A percentile compares a stretch with the other conserved stretches of the same genome.
Evolutionary conservation across 2,797 vertebrate species (phyloP).

Genomic region (Enteromius afrohamiltoni): DNA sequence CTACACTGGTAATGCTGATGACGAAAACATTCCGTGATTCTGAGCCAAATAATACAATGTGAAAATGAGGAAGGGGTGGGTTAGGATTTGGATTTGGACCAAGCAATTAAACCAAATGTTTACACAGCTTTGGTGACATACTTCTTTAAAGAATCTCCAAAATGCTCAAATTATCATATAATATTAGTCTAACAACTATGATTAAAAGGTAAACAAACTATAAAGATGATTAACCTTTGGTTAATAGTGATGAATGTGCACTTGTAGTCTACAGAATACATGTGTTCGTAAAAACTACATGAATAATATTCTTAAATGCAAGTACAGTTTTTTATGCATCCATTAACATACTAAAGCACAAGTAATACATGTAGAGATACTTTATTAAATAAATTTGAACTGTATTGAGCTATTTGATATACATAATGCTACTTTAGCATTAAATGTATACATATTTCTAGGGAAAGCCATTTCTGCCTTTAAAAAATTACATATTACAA

Average conservation of each 20-base stretch:
- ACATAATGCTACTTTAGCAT: no score
- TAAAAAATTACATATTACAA: no score
- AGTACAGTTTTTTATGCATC: no score
- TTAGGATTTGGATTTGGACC: not conserved
- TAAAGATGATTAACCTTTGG: not conserved
- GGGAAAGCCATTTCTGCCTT: no score
- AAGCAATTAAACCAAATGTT: constrained; percentile 17
- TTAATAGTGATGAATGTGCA: not conserved
- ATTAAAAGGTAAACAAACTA: constrained; percentile 7
- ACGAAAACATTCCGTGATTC: not conserved
- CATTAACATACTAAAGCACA: no score
- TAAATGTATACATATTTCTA: no score
- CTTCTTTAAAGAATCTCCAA: constrained; percentile 5
- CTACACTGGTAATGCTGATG: no score
- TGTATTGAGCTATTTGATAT: no score
- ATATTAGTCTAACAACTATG: constrained; percentile 9
- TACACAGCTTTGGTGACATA: not conserved
- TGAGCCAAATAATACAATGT: constrained; percentile 7
- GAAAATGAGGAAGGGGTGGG: not conserved
- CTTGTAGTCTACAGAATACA: no score
- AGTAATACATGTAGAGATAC: no score
- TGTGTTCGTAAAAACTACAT: not conserved
- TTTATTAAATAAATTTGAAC: no score
- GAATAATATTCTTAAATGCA: no score
- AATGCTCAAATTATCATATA: not conserved